phyloP scores from a whole-genome alignment of 2,113 vertebrate genomes.

The Lota lota region DNA sequence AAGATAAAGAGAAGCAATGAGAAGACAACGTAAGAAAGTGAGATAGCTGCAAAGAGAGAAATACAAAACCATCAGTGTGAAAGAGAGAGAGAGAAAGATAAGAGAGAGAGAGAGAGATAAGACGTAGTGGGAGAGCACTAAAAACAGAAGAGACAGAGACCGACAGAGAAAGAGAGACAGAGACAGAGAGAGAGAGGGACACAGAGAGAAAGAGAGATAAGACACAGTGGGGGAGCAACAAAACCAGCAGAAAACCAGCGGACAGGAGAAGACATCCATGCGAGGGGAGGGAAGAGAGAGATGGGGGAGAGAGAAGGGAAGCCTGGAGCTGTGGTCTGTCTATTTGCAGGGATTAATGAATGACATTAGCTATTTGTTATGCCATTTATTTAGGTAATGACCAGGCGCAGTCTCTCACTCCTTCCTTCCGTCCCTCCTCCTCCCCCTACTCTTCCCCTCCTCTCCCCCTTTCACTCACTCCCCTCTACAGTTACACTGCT shows the following conservation, averaged over 20 bases:
- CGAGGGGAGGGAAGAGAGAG: neutral
- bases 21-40: neutral
- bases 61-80: too few species aligned
- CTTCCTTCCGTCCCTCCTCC: slow-evolving; percentile 33
- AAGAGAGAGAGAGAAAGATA: too few species aligned
- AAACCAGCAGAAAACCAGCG: too few species aligned
- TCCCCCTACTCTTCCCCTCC: slow-evolving; percentile 11
- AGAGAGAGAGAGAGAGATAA: too few species aligned
- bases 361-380: slow-evolving; percentile 60
- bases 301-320: slow-evolving; percentile 33
- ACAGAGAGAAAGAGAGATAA: too few species aligned
- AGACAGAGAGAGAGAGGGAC: too few species aligned
- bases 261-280: too few species aligned
- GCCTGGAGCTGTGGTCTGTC: slow-evolving; percentile 27
- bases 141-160: too few species aligned
- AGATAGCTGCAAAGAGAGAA: too few species aligned
- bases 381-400: slow-evolving; percentile 63
- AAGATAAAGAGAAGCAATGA: neutral
- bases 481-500: slow-evolving; percentile 26
- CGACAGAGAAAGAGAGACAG: too few species aligned
- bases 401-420: slow-evolving; percentile 26
- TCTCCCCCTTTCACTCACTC: neutral
- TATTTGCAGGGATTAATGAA: slow-evolving; percentile 65
- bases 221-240: too few species aligned
- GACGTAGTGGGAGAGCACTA: too few species aligned